Evolutionary conservation across 2,113 vertebrate species (phyloP).

Genomic region (Anoura caudifer): DNA sequence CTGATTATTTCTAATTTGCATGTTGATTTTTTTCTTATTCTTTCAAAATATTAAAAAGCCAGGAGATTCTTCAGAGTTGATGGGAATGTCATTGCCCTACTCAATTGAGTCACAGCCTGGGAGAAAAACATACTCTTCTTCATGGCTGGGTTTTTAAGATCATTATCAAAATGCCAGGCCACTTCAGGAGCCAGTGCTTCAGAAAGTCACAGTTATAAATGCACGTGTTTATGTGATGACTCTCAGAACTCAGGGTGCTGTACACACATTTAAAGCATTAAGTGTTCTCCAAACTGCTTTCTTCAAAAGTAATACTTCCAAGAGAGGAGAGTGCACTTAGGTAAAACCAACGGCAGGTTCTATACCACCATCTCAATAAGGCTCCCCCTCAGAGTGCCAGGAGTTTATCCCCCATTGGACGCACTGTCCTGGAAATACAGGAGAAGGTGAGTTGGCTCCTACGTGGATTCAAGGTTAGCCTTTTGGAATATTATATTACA

Average conservation of each 20-base stretch:
- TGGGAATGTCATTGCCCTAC: not conserved
- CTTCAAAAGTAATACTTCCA: not conserved
- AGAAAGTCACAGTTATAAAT: constrained; percentile 32
- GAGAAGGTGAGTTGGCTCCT: not conserved
- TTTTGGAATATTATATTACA: not conserved
- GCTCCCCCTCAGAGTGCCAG: not conserved
- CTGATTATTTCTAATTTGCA: constrained; percentile 13
- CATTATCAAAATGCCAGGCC: not conserved
- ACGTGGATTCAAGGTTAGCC: not conserved
- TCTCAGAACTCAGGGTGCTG: constrained; percentile 11
- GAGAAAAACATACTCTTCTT: constrained; percentile 18
- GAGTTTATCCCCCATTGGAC: not conserved
- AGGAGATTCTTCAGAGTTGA: not conserved
- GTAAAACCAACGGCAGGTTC: not conserved
- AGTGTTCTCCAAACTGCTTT: constrained; percentile 8
- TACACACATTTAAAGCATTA: not conserved
- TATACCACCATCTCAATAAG: not conserved
- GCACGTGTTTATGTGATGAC: not conserved
- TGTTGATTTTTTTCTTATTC: not conserved
- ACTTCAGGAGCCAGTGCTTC: constrained; percentile 2
- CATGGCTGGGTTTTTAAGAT: not conserved
- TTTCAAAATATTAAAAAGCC: constrained; percentile 17
- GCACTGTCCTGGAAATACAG: not conserved
- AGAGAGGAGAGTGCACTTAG: not conserved
- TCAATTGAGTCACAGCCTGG: not conserved